phyloP scores from a whole-genome alignment of 2,888 invertebrate genomes.

The Tuberolachnus salignus region DNA sequence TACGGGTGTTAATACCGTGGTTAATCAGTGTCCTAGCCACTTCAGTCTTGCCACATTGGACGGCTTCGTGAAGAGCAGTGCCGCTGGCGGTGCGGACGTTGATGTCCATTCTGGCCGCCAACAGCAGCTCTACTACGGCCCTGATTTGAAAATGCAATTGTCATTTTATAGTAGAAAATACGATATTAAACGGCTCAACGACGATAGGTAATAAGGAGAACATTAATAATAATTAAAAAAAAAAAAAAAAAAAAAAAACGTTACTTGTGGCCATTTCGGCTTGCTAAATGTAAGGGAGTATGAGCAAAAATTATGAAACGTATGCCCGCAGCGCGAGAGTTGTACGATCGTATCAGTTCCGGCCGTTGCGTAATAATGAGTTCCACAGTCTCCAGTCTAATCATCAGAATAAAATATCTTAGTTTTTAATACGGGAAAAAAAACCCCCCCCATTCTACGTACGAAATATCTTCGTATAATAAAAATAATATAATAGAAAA shows the following conservation, averaged over 20 bases:
- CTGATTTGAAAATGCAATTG: conserved; percentile 63
- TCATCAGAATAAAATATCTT: conserved; percentile 57
- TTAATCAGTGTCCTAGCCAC: conserved; percentile 83
- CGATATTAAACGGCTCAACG: not conserved
- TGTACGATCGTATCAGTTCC: conserved; percentile 76
- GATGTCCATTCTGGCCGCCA: conserved; percentile 85
- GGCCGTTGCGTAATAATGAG: conserved; percentile 83
- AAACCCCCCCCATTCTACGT: too few species aligned
- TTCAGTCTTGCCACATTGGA: conserved; percentile 86
- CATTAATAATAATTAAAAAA: too few species aligned
- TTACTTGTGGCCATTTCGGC: conserved; percentile 89
- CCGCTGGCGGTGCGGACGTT: conserved; percentile 85
- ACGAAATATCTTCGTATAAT: too few species aligned
- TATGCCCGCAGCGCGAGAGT: conserved; percentile 64
- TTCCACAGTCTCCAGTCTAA: conserved; percentile 84
- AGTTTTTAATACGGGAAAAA: not conserved
- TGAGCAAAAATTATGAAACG: conserved; percentile 73
- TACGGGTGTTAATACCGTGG: conserved; percentile 80
- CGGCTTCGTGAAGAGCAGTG: conserved; percentile 92
- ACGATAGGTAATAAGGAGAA: too few species aligned
- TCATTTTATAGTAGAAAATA: not conserved
- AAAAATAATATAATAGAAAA: too few species aligned
- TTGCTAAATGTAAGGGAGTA: conserved; percentile 90
- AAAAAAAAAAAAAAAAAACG: conserved; percentile 59
- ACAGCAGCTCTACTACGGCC: conserved; percentile 80